Evolutionary conservation across 2,113 vertebrate genomes (phyloP), one percentile per base, ranked within the genome.

Genomic region (Periophthalmodon schlosseri): DNA sequence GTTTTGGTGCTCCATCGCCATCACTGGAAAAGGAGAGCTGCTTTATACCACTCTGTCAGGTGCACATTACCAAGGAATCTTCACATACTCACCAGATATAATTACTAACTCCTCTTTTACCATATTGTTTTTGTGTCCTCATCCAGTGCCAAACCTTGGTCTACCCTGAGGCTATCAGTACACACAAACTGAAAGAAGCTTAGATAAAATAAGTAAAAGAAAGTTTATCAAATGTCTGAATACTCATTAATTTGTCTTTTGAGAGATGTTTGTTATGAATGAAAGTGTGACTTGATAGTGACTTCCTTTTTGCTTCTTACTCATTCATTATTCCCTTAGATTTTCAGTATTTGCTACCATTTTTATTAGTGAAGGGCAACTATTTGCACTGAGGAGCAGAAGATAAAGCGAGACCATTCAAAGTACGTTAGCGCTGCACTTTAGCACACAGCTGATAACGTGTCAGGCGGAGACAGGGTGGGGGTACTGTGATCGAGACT

Each of bases 121-220:
- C 69, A 72, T 44, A 56, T 4, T 75, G 16, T 78, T 65, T 64
- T 60, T 67, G 69, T 78, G 74, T 81, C 50, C 71, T 68, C 80
- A 83, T 79, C 73, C 76, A 73, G 88, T 89, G 91, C 89, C 91
- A 90, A 91, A 88, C 73, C 73, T 68, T 66, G 82, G 63, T 80
- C 73, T 70, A 77, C 76, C 74, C 68, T 52, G 56, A 39, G 70
- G 72, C 66, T 70, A 70, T 58, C 39, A 74, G 73, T 74, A 33
- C 57, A 73, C 58, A 24, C 36, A 71, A 44, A 54, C 67, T 28
- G 13, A 60, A 34, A 34, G 24, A 50, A 60, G 50, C 57, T 70
- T 50, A 65, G 21, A 33, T 23, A 70, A 52, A 49, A 67, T 52
- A 16, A 20, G 6, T 28, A 24, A 61, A 24, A 39, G 39, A 44